These are phyloP conservation scores for Apamea crenata DNA, from an alignment of 2,888 invertebrate genomes.

Conservation along the genomic window DNA sequence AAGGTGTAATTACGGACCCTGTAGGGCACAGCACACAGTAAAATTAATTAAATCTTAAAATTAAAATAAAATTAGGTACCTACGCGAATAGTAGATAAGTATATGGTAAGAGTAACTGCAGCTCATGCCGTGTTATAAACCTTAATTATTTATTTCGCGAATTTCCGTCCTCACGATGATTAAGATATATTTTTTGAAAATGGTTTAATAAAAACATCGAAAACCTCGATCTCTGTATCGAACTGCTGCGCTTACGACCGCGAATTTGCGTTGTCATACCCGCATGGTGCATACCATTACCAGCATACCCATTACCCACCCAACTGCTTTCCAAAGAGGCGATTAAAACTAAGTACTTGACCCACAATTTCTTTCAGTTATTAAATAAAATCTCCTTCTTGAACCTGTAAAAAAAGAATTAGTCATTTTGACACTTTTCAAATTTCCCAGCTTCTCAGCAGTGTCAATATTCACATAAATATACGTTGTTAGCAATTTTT, in stretches of 20 bases:
- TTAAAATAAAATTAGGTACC: too few relatives aligned
- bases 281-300: background rate
- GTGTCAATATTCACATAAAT: background rate
- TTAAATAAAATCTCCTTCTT: constrained; percentile 4
- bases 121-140: background rate
- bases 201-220: background rate
- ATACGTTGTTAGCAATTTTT: background rate
- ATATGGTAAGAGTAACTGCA: too few relatives aligned
- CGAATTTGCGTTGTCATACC: background rate
- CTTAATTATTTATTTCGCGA: background rate
- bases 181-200: background rate
- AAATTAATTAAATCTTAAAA: too few relatives aligned
- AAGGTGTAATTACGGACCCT: too few relatives aligned
- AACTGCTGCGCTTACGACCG: too few relatives aligned
- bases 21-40: too few relatives aligned
- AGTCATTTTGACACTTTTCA: constrained; percentile 7
- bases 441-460: background rate
- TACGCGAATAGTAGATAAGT: too few relatives aligned
- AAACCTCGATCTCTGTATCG: background rate
- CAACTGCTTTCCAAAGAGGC: background rate
- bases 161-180: background rate
- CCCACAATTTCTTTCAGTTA: background rate
- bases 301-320: too few relatives aligned
- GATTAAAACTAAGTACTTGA: background rate
- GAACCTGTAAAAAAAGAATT: background rate